Evolutionary conservation across 2,113 vertebrate genomes (phyloP), one percentile per base, ranked within the genome.

Genomic region (Mesitornis unicolor): DNA sequence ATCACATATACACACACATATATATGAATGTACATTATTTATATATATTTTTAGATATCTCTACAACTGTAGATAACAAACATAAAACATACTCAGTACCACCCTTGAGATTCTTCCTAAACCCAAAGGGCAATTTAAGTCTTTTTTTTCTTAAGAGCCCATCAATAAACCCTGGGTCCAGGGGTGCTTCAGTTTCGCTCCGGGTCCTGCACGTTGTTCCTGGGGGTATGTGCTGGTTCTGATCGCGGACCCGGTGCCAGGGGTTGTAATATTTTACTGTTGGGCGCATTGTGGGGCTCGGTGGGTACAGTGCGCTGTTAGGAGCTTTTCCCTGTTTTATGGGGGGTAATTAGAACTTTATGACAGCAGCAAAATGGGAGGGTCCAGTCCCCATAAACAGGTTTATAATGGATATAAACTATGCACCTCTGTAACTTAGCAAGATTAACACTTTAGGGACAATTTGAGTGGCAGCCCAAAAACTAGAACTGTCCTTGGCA

Each of bases 401-500:
- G 97, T 98, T 98, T 98, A 98, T 98, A 98, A 98, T 98, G 98
- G 98, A 97, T 97, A 96, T 98, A 98, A 98, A 98, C 82, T 81
- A 96, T 96, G 96, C 97, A 93, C 95, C 94, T 95, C 94, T 94
- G 96, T 94, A 98, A 95, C 97, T 94, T 82, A 64, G 97, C 84
- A 92, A 93, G 93, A 95, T 98, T 98, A 98, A 98, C 97, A 86
- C 97, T 98, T 98, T 98, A 96, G 69, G 76, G 89, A 81, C 97
- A 91, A 63, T 97, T 97, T 98, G 98, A 98, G 94, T 98, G 97
- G 98, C 98, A 98, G 94, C 65, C 79, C 61, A 33, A 75, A 45
- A 78, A 48, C 51, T 74, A 42, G 54, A 63, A 60, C 42, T 60
- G 76, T 59, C 51, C 61, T 57, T 0, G 0, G 56, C 0, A 3